A percentile compares a stretch with the other conserved stretches of the same genome.
These are phyloP conservation scores for Pristionchus mayeri DNA, from an alignment of 2,888 invertebrate genomes.

Conservation along the genomic window DNA sequence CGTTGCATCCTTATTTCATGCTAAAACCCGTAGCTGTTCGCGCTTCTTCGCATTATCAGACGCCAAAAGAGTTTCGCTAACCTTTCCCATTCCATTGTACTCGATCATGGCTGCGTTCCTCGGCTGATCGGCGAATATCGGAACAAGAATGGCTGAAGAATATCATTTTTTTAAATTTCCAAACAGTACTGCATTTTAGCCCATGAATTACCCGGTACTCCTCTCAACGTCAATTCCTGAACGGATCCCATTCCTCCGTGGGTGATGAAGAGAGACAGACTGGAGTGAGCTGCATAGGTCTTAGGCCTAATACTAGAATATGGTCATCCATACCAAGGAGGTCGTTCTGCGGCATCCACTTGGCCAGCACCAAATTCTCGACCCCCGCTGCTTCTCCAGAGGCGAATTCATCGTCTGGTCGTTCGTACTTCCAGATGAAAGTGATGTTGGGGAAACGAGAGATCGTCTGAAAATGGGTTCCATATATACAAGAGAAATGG, in stretches of 20 bases:
- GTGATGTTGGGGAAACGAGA: background rate
- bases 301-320: too few relatives aligned
- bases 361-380: background rate
- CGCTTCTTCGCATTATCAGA: too few relatives aligned
- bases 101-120: background rate
- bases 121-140: slow-evolving; percentile 29
- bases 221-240: background rate
- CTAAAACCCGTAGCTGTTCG: too few relatives aligned
- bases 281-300: background rate
- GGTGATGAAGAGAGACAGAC: background rate
- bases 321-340: background rate
- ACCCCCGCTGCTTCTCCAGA: background rate
- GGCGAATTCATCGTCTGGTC: background rate
- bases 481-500: background rate
- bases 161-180: background rate
- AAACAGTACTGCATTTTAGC: background rate
- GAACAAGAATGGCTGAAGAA: background rate
- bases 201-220: background rate
- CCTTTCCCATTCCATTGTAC: slow-evolving; percentile 22
- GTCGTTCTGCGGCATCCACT: slow-evolving; percentile 22
- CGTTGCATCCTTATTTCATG: too few relatives aligned
- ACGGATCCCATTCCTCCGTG: slow-evolving; percentile 26
- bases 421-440: slow-evolving; percentile 7
- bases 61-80: background rate
- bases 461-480: background rate